phyloP scores from a whole-genome alignment of 1,140 invertebrate species.

The Bradysia coprophila region DNA sequence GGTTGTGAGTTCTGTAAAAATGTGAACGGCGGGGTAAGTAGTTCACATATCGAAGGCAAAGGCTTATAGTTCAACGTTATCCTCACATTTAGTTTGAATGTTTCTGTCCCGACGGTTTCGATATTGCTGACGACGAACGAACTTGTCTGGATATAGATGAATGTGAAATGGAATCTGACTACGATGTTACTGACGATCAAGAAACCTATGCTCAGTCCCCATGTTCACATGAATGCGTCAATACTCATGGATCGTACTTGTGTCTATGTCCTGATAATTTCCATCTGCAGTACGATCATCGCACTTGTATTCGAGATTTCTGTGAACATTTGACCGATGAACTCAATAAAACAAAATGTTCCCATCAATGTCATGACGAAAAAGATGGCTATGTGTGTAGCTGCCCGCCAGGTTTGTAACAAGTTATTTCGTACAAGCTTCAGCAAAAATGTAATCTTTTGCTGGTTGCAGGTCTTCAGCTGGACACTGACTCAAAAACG shows the following conservation, averaged over 20 bases:
- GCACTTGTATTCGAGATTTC: constrained; percentile 16
- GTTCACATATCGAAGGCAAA: too few species aligned
- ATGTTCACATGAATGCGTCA: constrained; percentile 43
- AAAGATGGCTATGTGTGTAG: constrained; percentile 22
- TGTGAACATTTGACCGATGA: constrained; percentile 17
- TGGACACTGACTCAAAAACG: constrained; percentile 23
- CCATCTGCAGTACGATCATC: constrained; percentile 15
- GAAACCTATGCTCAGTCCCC: constrained; percentile 13
- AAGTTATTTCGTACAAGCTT: too few species aligned
- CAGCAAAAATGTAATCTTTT: too few species aligned
- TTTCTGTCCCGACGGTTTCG: constrained; percentile 33
- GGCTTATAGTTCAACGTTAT: too few species aligned
- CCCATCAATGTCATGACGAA: constrained; percentile 34
- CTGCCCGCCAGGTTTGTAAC: too few species aligned
- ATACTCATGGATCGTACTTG: constrained; percentile 37
- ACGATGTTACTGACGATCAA: constrained; percentile 13
- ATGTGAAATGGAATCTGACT: constrained; percentile 29
- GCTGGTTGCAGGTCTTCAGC: constrained; percentile 23
- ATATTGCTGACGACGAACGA: constrained; percentile 22
- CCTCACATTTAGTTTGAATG: too few species aligned
- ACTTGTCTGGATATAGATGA: constrained; percentile 42
- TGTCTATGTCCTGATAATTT: constrained; percentile 31
- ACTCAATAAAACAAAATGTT: constrained; percentile 26
- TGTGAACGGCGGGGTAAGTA: constrained; percentile 12
- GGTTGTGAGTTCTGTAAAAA: constrained; percentile 9